Percentiles rank a stretch among this genome's conserved stretches.
phyloP scores from a whole-genome alignment of 2,888 invertebrate genomes.

The Drosophila parthenogenetica region DNA sequence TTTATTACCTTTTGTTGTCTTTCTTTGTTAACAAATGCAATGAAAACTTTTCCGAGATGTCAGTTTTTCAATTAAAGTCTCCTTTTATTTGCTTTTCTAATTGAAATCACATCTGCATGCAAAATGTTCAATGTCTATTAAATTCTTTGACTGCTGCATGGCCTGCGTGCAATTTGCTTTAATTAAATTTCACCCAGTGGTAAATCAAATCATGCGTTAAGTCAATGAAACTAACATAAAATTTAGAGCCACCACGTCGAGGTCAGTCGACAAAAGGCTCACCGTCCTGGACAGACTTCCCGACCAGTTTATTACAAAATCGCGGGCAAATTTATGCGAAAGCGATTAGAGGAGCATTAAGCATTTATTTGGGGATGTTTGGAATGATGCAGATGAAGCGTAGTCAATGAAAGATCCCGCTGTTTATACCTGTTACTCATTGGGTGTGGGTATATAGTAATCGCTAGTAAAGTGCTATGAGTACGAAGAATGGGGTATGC shows the following conservation, averaged over 20 bases:
- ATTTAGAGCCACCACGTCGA: constrained; percentile 27
- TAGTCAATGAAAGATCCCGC: constrained; percentile 33
- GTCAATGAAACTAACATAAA: constrained; percentile 70
- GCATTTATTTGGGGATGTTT: constrained; percentile 41
- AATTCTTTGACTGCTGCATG: constrained; percentile 25
- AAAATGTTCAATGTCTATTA: constrained; percentile 23
- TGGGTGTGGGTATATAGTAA: not conserved
- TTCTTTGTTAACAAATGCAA: constrained; percentile 10
- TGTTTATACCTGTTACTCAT: not conserved
- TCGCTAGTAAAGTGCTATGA: too few relatives aligned
- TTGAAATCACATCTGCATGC: constrained; percentile 51
- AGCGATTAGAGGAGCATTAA: constrained; percentile 77
- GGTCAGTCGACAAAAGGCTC: constrained; percentile 1
- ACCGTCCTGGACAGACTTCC: constrained; percentile 9
- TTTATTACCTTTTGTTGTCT: constrained; percentile 13
- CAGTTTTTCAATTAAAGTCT: constrained; percentile 63
- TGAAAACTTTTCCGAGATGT: constrained; percentile 4
- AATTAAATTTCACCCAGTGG: constrained; percentile 65
- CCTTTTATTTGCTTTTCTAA: constrained; percentile 67
- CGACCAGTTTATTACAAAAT: constrained; percentile 62
- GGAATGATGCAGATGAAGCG: constrained; percentile 45
- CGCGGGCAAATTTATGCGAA: constrained; percentile 76
- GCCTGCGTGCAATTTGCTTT: constrained; percentile 58
- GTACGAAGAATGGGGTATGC: too few relatives aligned
- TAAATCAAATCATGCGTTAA: constrained; percentile 67